Evolutionary conservation across 2,888 invertebrate species (phyloP), one percentile per base, ranked within the genome.

Genomic region (Drosophila nr. perissopoda): DNA sequence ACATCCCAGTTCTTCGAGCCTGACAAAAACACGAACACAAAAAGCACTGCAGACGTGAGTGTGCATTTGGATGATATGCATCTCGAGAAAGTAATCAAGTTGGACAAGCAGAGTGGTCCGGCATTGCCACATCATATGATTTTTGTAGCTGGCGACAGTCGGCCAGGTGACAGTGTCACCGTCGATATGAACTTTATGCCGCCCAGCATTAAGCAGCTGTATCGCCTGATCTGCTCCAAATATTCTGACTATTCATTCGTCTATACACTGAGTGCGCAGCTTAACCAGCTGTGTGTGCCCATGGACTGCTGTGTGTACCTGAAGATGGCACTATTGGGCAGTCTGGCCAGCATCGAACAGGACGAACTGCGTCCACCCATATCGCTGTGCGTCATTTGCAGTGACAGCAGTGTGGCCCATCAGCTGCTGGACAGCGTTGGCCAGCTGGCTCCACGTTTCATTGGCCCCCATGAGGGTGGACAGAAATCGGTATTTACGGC

Each of bases 271-370:
- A 92, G 93, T 25, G 92, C 93, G 1, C 93, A 93, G 71, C 82
- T 94, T 36, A 91, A 92, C 46, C 90, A 92, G 61, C 88, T 92
- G 5, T 78, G 90, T 6, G 91, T 92, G 42, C 94, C 94, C 5
- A 92, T 92, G 86, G 91, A 92, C 56, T 92, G 93, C 40, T 93
- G 92, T 80, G 91, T 93, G 0, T 92, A 93, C 68, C 80, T 94
- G 0, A 94, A 94, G 83, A 91, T 93, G 77, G 91, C 92, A 10
- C 78, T 94, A 16, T 81, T 94, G 25, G 85, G 93, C 6, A 94
- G 94, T 70, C 84, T 94, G 29, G 93, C 91, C 16, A 93, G 94
- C 46, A 84, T 93, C 34, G 92, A 92, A 72, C 67, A 78, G 2
- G 88, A 90, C 34, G 86, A 87, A 16, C 54, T 90, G 66, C 82